A percentile compares a stretch with the other conserved stretches of the same genome.
These are phyloP conservation scores for Elephantulus edwardii DNA, from an alignment of 2,113 vertebrate species.

Conservation along the genomic window DNA sequence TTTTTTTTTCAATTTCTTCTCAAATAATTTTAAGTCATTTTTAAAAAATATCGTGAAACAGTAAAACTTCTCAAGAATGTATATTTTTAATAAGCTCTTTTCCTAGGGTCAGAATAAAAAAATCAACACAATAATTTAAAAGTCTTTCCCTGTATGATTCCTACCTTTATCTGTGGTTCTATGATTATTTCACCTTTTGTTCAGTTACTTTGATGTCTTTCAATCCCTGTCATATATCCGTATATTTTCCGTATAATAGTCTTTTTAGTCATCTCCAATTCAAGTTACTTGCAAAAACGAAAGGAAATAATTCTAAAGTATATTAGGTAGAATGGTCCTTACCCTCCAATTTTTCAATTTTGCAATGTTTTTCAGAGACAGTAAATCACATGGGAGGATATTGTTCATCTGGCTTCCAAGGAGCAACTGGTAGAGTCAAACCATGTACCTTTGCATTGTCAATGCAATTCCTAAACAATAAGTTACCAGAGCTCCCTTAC, in stretches of 20 bases:
- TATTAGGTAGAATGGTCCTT: neutral
- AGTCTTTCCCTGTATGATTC: accelerated
- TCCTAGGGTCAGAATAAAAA: neutral
- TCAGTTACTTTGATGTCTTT: neutral
- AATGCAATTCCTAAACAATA: too few species aligned
- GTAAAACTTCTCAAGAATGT: neutral
- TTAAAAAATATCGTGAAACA: neutral
- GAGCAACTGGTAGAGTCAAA: too few species aligned
- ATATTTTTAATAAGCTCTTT: neutral
- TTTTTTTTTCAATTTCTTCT: neutral
- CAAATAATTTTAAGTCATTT: neutral
- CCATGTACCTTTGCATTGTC: too few species aligned
- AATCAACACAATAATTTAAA: neutral
- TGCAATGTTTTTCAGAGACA: too few species aligned
- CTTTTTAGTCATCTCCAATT: neutral
- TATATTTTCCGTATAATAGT: neutral
- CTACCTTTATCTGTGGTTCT: neutral
- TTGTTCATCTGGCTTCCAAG: too few species aligned
- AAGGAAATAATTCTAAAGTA: neutral
- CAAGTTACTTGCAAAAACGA: neutral
- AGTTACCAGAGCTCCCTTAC: too few species aligned
- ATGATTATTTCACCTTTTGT: neutral
- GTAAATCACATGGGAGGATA: too few species aligned
- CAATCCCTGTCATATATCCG: neutral
- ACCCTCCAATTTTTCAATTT: too few species aligned